phyloP scores from a whole-genome alignment of 2,113 vertebrate genomes.

The Chitala chitala region DNA sequence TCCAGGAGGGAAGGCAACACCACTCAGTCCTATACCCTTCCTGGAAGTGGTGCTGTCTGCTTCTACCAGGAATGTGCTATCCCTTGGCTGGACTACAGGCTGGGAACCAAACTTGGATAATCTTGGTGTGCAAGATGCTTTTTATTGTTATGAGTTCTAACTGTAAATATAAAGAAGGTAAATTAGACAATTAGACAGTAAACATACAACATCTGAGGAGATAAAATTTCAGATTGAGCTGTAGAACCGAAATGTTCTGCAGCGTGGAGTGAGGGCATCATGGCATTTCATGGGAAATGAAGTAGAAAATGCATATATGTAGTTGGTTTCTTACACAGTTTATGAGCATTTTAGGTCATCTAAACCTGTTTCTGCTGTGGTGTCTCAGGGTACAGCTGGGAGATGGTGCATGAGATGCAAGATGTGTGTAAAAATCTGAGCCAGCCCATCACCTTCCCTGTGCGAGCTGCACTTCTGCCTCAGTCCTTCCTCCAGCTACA shows the following conservation, averaged over 20 bases:
- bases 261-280: too few relatives aligned
- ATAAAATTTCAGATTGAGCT: too few relatives aligned
- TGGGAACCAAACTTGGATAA: conserved; percentile 64
- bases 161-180: too few relatives aligned
- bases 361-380: conserved; percentile 3
- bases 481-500: conserved; percentile 68
- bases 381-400: conserved; percentile 77
- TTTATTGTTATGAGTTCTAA: background rate
- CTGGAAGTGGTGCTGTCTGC: conserved; percentile 55
- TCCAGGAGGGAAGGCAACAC: conserved; percentile 60
- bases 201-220: too few relatives aligned
- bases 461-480: conserved; percentile 72
- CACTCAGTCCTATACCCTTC: conserved; percentile 64
- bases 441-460: conserved; percentile 79
- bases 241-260: too few relatives aligned
- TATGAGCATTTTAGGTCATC: background rate
- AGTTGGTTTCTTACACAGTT: background rate
- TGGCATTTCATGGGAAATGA: background rate
- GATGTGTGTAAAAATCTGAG: conserved; percentile 58
- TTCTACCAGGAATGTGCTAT: conserved; percentile 68
- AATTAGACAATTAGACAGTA: too few relatives aligned
- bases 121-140: conserved; percentile 57
- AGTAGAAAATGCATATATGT: background rate
- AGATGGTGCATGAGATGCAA: conserved; percentile 80
- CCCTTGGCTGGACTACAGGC: conserved; percentile 83